Evolutionary conservation across 2,888 invertebrate species (phyloP).

Genomic region (Stenolophus ochropezus): DNA sequence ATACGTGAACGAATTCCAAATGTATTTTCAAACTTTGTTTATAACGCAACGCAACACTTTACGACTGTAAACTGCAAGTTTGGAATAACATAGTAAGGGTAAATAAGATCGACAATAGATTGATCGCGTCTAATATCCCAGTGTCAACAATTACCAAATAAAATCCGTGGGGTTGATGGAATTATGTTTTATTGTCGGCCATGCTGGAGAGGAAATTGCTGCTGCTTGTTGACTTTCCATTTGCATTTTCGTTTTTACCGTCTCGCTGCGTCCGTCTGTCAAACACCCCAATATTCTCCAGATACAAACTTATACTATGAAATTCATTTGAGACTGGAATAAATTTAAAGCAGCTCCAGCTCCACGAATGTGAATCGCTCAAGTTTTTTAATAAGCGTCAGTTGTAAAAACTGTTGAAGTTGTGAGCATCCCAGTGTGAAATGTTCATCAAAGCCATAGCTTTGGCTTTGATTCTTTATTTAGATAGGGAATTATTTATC

Average conservation of each 20-base stretch:
- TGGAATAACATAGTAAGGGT: neutral
- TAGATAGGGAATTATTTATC: neutral
- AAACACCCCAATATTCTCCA: no score
- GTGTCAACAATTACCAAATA: conserved; percentile 5
- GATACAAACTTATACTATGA: no score
- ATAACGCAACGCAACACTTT: neutral
- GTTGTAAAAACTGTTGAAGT: neutral
- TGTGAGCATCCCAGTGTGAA: neutral
- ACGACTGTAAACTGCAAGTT: neutral
- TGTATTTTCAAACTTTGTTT: conserved; percentile 3
- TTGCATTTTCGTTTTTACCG: conserved; percentile 3
- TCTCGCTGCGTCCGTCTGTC: neutral
- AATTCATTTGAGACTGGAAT: no score
- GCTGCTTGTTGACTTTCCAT: conserved; percentile 24
- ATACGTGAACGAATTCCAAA: conserved; percentile 4
- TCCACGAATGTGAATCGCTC: no score
- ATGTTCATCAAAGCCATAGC: neutral
- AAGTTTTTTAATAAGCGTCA: neutral
- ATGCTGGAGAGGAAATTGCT: conserved; percentile 4
- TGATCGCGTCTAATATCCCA: conserved; percentile 6
- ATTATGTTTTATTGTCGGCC: conserved; percentile 28
- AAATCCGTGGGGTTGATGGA: neutral
- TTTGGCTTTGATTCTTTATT: neutral
- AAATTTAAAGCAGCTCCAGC: no score
- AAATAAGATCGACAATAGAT: neutral